Conservation (phyloP, 1,140 invertebrate genomes). For the Popillia japonica region DNA sequence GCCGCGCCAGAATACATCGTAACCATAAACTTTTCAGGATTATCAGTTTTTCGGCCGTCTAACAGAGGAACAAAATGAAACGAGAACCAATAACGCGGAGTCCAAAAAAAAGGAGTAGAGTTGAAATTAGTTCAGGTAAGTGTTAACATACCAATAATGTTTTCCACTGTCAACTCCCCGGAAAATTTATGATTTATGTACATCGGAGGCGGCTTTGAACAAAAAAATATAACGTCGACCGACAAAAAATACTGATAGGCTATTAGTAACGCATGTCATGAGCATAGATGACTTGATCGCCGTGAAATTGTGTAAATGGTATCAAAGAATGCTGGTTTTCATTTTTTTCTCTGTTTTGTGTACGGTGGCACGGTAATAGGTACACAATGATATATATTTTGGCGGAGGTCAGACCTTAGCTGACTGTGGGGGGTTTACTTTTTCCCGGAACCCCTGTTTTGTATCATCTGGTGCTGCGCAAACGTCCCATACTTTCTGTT, state of each 20-base stretch:
- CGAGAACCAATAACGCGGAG: neutral
- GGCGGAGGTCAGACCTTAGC: conserved; percentile 14
- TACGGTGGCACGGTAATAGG: conserved; percentile 4
- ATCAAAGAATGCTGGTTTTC: conserved; percentile 29
- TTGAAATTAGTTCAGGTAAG: conserved; percentile 48
- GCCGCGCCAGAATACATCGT: conserved; percentile 25
- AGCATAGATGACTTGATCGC: conserved; percentile 45
- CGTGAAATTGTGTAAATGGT: conserved; percentile 42
- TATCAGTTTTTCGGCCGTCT: conserved; percentile 44
- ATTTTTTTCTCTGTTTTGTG: conserved; percentile 25
- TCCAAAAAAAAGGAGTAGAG: conserved; percentile 39
- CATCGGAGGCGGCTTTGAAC: conserved; percentile 47
- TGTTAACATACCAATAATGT: conserved; percentile 53
- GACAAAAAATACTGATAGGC: conserved; percentile 52
- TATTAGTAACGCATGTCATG: conserved; percentile 50
- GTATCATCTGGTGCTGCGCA: neutral
- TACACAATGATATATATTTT: conserved; percentile 38
- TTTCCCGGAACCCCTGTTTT: neutral
- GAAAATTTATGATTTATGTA: conserved; percentile 55
- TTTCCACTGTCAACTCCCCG: conserved; percentile 50
- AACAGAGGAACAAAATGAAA: conserved; percentile 37
- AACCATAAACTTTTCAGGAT: conserved; percentile 40
- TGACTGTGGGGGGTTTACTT: neutral
- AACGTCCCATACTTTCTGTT: neutral
- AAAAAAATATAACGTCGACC: conserved; percentile 40